Evolutionary conservation across 2,797 vertebrate genomes (phyloP).

Genomic region (Alosa sapidissima): DNA sequence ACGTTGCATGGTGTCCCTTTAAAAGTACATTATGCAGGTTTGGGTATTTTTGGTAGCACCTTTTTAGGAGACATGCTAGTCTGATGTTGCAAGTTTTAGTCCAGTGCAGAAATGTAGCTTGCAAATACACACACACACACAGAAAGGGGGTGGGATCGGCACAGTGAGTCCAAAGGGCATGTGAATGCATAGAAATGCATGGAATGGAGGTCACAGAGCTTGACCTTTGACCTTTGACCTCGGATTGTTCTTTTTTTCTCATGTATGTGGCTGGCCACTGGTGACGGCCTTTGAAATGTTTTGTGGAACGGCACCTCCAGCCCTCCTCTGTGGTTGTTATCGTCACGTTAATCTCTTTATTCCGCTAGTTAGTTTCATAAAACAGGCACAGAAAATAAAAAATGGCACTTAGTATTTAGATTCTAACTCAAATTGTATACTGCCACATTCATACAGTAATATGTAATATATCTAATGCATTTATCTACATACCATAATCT

Average conservation of each 20-base stretch:
- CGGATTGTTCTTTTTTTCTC: neutral
- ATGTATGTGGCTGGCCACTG: neutral
- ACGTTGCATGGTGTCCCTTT: too few species aligned
- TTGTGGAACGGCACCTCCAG: neutral
- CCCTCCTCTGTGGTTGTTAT: neutral
- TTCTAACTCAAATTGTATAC: neutral
- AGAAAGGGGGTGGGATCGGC: neutral
- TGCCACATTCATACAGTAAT: neutral
- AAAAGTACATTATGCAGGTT: too few species aligned
- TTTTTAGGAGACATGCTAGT: too few species aligned
- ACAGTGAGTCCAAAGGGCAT: neutral
- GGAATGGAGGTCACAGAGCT: neutral
- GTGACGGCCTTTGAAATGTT: neutral
- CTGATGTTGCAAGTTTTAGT: too few species aligned
- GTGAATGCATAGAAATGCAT: constrained; percentile 16
- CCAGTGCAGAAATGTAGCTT: neutral
- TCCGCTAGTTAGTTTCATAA: neutral
- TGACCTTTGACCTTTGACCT: neutral
- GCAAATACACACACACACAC: neutral
- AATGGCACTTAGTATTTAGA: neutral
- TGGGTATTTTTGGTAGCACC: too few species aligned
- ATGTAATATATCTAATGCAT: neutral
- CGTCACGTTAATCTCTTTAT: neutral
- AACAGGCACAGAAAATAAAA: neutral
- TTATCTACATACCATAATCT: neutral